Percentiles rank a stretch among this genome's conserved stretches.
Conservation (phyloP, 2,113 vertebrate genomes). For the Rallus limicola region DNA sequence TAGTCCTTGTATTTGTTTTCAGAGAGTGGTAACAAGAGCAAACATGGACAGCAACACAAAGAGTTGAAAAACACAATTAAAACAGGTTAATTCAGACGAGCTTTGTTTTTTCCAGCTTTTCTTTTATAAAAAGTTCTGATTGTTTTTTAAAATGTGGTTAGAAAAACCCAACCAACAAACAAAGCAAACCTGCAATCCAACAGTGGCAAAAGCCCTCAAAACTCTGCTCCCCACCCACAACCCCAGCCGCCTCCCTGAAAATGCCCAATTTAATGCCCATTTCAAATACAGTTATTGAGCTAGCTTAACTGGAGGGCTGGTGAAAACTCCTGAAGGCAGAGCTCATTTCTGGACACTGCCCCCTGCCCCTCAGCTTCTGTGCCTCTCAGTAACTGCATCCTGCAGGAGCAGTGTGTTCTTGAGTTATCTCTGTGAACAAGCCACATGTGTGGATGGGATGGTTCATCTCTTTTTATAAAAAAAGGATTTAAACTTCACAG, state of each 20-base stretch:
- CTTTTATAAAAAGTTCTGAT: not conserved
- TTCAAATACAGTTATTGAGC: rapidly evolving
- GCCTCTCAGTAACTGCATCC: not conserved
- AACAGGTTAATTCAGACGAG: not conserved
- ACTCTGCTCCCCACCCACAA: not conserved
- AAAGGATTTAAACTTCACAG: not conserved
- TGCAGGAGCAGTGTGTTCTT: rapidly evolving
- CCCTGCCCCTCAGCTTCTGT: not conserved
- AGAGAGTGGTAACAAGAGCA: not conserved
- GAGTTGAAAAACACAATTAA: not conserved
- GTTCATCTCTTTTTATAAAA: not conserved
- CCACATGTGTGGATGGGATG: not conserved
- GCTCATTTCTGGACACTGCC: not conserved
- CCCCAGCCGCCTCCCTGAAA: not conserved
- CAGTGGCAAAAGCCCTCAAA: not conserved
- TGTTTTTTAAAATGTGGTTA: not conserved
- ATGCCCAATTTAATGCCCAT: not conserved
- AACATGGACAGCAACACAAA: not conserved
- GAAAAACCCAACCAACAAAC: no score
- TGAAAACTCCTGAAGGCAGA: not conserved
- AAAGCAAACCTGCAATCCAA: not conserved
- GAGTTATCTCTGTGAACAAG: not conserved
- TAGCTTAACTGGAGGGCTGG: not conserved
- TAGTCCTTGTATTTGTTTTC: not conserved
- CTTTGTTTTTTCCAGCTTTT: not conserved